Base-by-base conservation (phyloP, 2,797 vertebrate genomes). In the Poecilia gillii region DNA sequence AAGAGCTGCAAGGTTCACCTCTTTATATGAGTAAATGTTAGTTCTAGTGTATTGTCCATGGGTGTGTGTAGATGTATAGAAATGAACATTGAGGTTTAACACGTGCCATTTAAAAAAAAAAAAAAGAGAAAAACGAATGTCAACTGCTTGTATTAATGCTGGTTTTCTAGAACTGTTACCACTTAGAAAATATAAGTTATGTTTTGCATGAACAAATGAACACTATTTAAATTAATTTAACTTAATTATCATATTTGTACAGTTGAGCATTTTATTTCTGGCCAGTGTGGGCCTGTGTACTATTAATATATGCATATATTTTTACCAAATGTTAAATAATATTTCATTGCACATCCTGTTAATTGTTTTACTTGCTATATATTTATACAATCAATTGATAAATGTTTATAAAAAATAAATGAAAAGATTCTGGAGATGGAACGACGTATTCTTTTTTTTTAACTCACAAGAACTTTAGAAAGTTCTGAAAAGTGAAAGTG, bases 1-100 rank as follows among this genome's bases (percentile, higher is more conserved):
- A 36, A 85, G 88, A 91, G 81, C 84, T 81, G 89, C 87, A 83
- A 83, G 87, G 89, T 79, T 47, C 85, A 91, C 87, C 84, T 94
- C 83, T 87, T 87, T 79, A 31, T 72, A 53, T 1, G 0, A 41
- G 46, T 82, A 59, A 75, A 31, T 84, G 81, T 85, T 18, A 80
- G 72, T 66, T 25, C 47, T 13, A 18, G 31, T 78, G n/a, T 49
- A 66, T 70, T 51, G 46, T 6, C 7, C 72, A 78, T 83, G 49
- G 8, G 31, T 66, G 74, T 72, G 3, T 73, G 28, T 16, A 25
- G 3, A 31, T 64, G 1, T 55, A 28, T 41, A 33, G 62, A 8
- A 79, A 49, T 12, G 68, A 33, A 76, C 3, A 53, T 3, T 3
- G 41, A 62, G 66, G 39, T 71, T 78, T n/a, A 64, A 75, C 2